Evolutionary conservation across 1,140 invertebrate genomes (phyloP).

Genomic region (Trinorchestia longiramus): DNA sequence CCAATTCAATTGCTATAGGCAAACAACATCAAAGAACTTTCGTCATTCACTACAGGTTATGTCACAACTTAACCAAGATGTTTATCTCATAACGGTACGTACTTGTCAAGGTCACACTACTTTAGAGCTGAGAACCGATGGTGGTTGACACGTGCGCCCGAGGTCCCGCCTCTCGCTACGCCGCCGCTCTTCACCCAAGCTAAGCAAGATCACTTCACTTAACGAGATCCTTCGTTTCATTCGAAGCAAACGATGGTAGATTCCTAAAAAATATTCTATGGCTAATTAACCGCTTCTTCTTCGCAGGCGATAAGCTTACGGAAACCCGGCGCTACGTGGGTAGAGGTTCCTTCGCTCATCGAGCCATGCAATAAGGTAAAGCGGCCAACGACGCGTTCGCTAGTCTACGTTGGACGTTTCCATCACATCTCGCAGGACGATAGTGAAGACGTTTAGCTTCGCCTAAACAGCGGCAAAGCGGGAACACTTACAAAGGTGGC

Average conservation of each 20-base stretch:
- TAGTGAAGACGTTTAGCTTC: not conserved
- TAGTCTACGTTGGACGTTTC: not conserved
- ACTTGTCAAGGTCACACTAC: slow-evolving; percentile 32
- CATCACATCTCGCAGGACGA: not conserved
- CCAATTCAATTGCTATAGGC: slow-evolving; percentile 16
- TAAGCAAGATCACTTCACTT: not conserved
- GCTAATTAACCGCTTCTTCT: slow-evolving; percentile 5
- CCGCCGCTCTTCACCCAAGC: slow-evolving; percentile 5
- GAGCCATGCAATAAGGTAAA: not conserved
- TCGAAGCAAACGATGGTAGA: slow-evolving; percentile 22
- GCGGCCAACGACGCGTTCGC: not conserved
- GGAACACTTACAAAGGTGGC: slow-evolving; percentile 48
- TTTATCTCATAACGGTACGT: slow-evolving; percentile 14
- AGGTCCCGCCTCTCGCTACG: not conserved
- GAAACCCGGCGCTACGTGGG: not conserved
- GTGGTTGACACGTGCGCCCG: not conserved
- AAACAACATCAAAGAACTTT: slow-evolving; percentile 7
- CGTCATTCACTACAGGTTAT: not conserved
- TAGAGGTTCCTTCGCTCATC: not conserved
- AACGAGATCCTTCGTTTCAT: slow-evolving; percentile 44
- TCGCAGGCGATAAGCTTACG: not conserved
- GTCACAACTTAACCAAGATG: slow-evolving; percentile 34
- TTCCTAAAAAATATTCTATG: not conserved
- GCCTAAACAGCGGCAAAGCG: not conserved
- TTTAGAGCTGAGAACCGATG: not conserved